These are phyloP conservation scores for Avahi laniger DNA, from an alignment of 2,797 vertebrate genomes.

Conservation along the genomic window DNA sequence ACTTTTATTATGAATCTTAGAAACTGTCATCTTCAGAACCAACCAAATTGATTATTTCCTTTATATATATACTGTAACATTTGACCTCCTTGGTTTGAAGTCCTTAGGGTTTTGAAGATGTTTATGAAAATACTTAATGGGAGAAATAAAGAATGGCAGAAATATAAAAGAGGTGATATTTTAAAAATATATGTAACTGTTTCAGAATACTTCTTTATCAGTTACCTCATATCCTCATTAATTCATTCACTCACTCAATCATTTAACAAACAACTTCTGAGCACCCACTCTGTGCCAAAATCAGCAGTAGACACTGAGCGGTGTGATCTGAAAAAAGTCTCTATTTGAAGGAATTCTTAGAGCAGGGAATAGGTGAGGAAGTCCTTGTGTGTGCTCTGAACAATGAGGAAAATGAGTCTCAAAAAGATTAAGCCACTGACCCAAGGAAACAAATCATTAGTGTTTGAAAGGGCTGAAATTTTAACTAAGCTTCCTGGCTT, in stretches of 20 bases:
- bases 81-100: background rate
- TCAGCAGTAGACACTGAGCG: background rate
- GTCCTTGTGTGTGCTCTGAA: background rate
- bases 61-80: background rate
- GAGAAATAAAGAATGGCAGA: background rate
- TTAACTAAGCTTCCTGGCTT: background rate
- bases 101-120: background rate
- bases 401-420: background rate
- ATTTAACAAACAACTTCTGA: background rate
- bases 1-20: slow-evolving; percentile 24
- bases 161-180: background rate
- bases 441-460: background rate
- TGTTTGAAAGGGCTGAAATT: background rate
- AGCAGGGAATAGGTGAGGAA: background rate
- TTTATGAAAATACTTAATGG: background rate
- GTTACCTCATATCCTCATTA: background rate
- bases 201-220: background rate
- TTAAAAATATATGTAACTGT: background rate
- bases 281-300: background rate
- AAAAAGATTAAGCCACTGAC: background rate
- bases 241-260: background rate
- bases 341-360: background rate
- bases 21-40: background rate
- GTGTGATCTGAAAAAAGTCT: background rate
- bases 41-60: background rate